Percentiles rank a stretch among this genome's conserved stretches.
These are phyloP conservation scores for Tethya wilhelma DNA, from an alignment of 37 sponge, comb jelly and placozoan genomes.

Conservation along the genomic window DNA sequence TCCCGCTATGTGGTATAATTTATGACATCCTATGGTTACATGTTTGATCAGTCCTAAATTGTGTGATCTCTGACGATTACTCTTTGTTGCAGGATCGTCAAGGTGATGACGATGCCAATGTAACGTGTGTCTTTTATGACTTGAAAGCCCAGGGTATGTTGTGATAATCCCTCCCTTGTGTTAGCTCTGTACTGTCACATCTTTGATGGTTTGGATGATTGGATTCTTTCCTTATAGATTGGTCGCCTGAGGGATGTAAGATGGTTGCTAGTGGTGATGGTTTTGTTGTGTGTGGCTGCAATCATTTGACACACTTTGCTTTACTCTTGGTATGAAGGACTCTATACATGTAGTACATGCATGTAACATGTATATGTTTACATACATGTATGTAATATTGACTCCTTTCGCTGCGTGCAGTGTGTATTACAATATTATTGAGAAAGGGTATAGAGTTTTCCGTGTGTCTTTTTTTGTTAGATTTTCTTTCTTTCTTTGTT, in stretches of 20 bases:
- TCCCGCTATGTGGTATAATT: too few relatives aligned
- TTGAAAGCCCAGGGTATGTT: constrained; percentile 8
- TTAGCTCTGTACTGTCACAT: neutral
- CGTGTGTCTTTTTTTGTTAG: too few relatives aligned
- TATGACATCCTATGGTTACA: too few relatives aligned
- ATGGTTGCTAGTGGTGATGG: neutral
- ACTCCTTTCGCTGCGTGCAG: too few relatives aligned
- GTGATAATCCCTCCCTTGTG: neutral
- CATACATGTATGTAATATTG: too few relatives aligned
- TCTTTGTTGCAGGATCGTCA: constrained; percentile 6
- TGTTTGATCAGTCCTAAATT: too few relatives aligned
- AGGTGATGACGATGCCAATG: constrained; percentile 16
- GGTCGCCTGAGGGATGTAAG: constrained; percentile 36
- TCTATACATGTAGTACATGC: neutral
- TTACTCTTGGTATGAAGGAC: constrained; percentile 19
- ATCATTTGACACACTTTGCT: constrained; percentile 42
- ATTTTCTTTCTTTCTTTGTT: neutral
- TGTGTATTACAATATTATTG: too few relatives aligned
- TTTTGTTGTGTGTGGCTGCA: constrained; percentile 21
- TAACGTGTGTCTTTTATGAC: constrained; percentile 34
- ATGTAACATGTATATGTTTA: too few relatives aligned
- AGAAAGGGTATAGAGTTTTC: too few relatives aligned
- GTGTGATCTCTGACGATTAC: neutral
- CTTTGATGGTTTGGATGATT: constrained; percentile 40
- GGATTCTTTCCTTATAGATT: too few relatives aligned